A percentile compares a stretch with the other conserved stretches of the same genome.
Conservation (phyloP, 2,888 invertebrate species). For the Serrognathus titanus region DNA sequence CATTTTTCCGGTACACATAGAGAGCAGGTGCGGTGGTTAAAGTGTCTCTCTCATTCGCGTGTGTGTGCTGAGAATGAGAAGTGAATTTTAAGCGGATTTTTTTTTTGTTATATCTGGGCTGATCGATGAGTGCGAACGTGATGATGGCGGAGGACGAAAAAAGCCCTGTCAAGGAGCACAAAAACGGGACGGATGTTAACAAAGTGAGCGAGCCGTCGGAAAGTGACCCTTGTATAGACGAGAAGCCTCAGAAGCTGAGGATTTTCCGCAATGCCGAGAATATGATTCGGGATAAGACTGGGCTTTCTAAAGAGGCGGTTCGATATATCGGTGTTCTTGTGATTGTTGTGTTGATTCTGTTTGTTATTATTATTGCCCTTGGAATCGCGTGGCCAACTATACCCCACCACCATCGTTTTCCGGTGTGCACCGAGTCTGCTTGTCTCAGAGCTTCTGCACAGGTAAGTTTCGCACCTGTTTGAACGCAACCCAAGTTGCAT, state of each 20-base stretch:
- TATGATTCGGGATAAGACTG: slow-evolving; percentile 34
- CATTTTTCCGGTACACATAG: neutral
- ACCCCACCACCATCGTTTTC: slow-evolving; percentile 43
- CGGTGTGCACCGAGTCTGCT: slow-evolving; percentile 49
- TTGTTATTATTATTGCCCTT: slow-evolving; percentile 49
- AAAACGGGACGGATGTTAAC: slow-evolving; percentile 24
- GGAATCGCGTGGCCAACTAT: slow-evolving; percentile 50
- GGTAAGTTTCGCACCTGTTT: slow-evolving; percentile 36
- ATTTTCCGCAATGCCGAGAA: slow-evolving; percentile 29
- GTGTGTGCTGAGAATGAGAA: no score
- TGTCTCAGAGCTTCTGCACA: slow-evolving; percentile 54
- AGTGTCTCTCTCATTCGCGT: neutral
- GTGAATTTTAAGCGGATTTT: no score
- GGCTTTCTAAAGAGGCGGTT: slow-evolving; percentile 35
- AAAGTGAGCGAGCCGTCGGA: slow-evolving; percentile 30
- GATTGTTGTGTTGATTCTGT: slow-evolving; percentile 43
- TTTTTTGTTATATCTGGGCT: no score
- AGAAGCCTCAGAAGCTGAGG: slow-evolving; percentile 13
- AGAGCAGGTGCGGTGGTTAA: slow-evolving; percentile 1
- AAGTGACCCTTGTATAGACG: slow-evolving; percentile 38
- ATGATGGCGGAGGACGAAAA: slow-evolving; percentile 20
- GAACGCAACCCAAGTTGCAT: slow-evolving; percentile 10
- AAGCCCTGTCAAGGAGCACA: slow-evolving; percentile 13
- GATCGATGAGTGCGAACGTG: no score
- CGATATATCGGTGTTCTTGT: slow-evolving; percentile 32